Conservation (phyloP, 2,113 vertebrate genomes). For the Piaya cayana region DNA sequence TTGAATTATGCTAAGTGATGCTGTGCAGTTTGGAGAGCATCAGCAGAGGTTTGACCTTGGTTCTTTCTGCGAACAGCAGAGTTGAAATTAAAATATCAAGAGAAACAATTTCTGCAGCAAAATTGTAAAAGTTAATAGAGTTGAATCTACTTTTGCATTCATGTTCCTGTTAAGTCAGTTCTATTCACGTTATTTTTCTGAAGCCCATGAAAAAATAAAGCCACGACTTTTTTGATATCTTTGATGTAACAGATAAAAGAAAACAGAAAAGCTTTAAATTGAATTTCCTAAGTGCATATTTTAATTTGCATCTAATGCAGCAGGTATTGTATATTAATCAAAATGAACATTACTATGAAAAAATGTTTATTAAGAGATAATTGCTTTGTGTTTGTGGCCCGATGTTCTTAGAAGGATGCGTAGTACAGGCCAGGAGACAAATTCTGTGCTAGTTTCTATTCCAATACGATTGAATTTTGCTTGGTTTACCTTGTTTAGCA, state of each 20-base stretch:
- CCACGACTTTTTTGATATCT: conserved; percentile 1
- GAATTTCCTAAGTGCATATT: conserved; percentile 5
- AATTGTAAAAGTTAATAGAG: conserved; percentile 51
- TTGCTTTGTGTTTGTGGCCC: not conserved
- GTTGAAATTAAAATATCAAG: conserved; percentile 61
- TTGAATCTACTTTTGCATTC: conserved; percentile 44
- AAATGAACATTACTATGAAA: not conserved
- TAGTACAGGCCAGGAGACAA: not conserved
- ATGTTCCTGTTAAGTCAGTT: conserved; percentile 20
- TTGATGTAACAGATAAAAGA: conserved; percentile 59
- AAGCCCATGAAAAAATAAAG: conserved; percentile 26
- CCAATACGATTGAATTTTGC: not conserved
- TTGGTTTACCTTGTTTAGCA: not conserved
- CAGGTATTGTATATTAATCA: conserved; percentile 18
- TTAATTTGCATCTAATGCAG: conserved; percentile 28
- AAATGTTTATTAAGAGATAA: not conserved
- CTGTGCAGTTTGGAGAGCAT: not conserved
- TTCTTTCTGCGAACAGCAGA: not conserved
- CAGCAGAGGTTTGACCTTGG: not conserved
- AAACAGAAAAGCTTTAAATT: conserved; percentile 50
- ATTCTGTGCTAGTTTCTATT: not conserved
- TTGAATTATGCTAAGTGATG: conserved; percentile 7
- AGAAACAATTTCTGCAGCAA: conserved; percentile 35
- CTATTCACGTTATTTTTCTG: not conserved
- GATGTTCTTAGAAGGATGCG: not conserved